These are phyloP conservation scores for Acrocyrtus sp. DNA, from an alignment of 2,888 invertebrate genomes.

Conservation along the genomic window DNA sequence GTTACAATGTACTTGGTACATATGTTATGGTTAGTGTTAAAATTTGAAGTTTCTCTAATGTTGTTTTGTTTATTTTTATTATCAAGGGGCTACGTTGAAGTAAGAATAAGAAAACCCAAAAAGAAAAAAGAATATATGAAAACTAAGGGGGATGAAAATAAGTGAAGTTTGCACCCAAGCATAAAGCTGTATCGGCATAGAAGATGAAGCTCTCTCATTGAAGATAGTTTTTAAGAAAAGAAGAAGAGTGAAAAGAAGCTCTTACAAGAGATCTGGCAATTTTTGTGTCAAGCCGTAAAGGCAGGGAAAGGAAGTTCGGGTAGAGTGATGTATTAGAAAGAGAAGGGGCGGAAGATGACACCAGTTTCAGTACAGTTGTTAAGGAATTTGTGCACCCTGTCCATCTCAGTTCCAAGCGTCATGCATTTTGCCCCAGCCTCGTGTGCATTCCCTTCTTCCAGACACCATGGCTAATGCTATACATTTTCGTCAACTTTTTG, in stretches of 20 bases:
- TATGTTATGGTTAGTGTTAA: too few relatives aligned
- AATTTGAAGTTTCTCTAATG: too few relatives aligned
- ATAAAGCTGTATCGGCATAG: constrained; percentile 34
- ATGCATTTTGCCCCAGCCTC: constrained; percentile 9
- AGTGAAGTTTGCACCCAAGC: constrained; percentile 35
- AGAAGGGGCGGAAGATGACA: constrained; percentile 28
- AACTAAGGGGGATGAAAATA: constrained; percentile 37
- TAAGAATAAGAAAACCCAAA: constrained; percentile 54
- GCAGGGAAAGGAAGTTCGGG: constrained; percentile 20
- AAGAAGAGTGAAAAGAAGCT: constrained; percentile 37
- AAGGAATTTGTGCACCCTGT: constrained; percentile 28
- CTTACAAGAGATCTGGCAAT: constrained; percentile 26
- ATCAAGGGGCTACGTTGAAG: constrained; percentile 56
- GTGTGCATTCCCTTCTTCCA: constrained; percentile 15
- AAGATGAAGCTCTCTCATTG: constrained; percentile 29
- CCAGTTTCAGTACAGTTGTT: constrained; percentile 10
- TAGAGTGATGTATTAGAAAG: too few relatives aligned
- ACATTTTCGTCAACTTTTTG: constrained; percentile 7
- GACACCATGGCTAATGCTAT: constrained; percentile 6
- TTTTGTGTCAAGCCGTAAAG: constrained; percentile 7
- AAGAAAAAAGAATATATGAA: constrained; percentile 43
- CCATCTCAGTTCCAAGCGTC: constrained; percentile 15
- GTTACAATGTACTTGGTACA: constrained; percentile 10
- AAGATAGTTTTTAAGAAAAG: constrained; percentile 31
- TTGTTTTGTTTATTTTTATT: constrained; percentile 58